Evolutionary conservation across 2,797 vertebrate species (phyloP).

Genomic region (Dendrocincla tyrannina): DNA sequence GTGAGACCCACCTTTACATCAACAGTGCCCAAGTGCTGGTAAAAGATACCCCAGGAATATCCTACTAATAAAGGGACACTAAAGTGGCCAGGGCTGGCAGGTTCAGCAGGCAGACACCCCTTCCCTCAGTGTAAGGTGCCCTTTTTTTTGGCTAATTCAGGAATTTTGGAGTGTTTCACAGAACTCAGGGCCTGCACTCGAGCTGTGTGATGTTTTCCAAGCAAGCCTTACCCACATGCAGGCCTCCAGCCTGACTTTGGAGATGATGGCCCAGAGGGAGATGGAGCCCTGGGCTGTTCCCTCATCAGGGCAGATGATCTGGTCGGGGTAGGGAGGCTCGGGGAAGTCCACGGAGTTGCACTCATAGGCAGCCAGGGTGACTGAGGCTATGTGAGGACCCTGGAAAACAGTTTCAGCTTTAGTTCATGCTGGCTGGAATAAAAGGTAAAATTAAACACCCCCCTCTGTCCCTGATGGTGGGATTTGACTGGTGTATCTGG

Average conservation of each 20-base stretch:
- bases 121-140: not conserved
- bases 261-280: conserved; percentile 95
- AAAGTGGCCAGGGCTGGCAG: not conserved
- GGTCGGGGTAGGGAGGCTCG: conserved; percentile 96
- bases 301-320: conserved; percentile 90
- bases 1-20: not conserved
- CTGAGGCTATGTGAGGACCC: conserved; percentile 95
- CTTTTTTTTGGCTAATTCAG: not conserved
- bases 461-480: not conserved
- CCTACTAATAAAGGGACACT: not conserved
- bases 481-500: too few species aligned
- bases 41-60: not conserved
- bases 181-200: not conserved
- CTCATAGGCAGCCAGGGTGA: conserved; percentile 97
- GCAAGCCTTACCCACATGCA: conserved; percentile 96
- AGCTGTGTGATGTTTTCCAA: not conserved
- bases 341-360: conserved; percentile 97
- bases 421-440: not conserved
- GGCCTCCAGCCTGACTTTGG: conserved; percentile 98
- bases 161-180: not conserved
- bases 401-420: conserved; percentile 38
- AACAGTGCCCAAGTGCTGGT: not conserved
- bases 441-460: not conserved
- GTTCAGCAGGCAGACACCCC: not conserved
- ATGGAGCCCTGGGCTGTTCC: conserved; percentile 79